phyloP scores from a whole-genome alignment of 1,140 invertebrate species.

The Tetraneura akinire region DNA sequence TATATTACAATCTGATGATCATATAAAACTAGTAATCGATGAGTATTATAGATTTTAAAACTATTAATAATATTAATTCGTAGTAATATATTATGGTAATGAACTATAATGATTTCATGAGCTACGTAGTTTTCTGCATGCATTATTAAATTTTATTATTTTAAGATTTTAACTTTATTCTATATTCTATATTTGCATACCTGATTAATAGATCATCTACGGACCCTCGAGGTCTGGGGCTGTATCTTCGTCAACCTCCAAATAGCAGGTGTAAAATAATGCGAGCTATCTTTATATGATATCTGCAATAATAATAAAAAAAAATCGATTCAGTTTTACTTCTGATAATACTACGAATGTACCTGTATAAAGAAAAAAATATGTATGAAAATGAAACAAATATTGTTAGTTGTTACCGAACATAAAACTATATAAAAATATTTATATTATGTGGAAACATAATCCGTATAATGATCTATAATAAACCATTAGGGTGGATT shows the following conservation, averaged over 20 bases:
- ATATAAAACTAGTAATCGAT: conserved; percentile 1
- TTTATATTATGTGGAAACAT: neutral
- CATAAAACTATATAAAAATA: neutral
- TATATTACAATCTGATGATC: no score
- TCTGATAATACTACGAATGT: no score
- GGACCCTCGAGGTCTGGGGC: conserved; percentile 28
- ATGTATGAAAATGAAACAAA: neutral
- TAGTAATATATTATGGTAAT: conserved; percentile 24
- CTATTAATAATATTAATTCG: conserved; percentile 18
- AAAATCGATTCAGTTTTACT: neutral
- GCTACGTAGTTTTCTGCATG: no score
- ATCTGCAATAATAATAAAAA: conserved; percentile 31
- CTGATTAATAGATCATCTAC: conserved; percentile 48
- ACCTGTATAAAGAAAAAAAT: no score
- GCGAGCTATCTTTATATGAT: neutral
- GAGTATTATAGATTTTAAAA: neutral
- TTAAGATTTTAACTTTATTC: conserved; percentile 3
- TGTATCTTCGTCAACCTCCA: neutral
- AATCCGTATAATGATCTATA: no score
- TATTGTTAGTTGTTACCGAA: neutral
- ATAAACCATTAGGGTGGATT: no score
- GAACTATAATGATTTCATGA: neutral
- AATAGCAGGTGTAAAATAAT: neutral
- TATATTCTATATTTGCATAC: conserved; percentile 47
- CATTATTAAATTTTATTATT: neutral